A percentile compares a stretch with the other conserved stretches of the same genome.
Evolutionary conservation across 1,140 invertebrate genomes (phyloP).

Genomic region (Achroia grisella): DNA sequence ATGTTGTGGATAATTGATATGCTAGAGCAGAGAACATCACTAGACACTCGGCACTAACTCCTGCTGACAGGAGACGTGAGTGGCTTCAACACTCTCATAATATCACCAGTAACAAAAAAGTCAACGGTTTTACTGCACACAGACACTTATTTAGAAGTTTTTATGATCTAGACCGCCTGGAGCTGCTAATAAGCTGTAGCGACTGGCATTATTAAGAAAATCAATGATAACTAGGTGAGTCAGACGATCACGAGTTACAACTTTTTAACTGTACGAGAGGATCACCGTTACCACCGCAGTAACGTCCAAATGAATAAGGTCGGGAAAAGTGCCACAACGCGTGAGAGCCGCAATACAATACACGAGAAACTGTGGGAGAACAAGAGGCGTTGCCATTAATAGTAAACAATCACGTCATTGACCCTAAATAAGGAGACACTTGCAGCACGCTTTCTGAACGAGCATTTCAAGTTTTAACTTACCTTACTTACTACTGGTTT

Average conservation of each 20-base stretch:
- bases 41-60: constrained; percentile 27
- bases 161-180: too few relatives aligned
- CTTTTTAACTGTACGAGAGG: constrained; percentile 9
- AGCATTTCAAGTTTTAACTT: constrained; percentile 25
- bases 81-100: constrained; percentile 23
- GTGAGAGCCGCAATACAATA: constrained; percentile 61
- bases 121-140: background rate
- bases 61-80: constrained; percentile 20
- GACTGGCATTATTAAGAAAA: constrained; percentile 20
- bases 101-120: constrained; percentile 5
- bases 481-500: constrained; percentile 23
- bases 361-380: constrained; percentile 65
- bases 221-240: constrained; percentile 27
- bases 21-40: constrained; percentile 62
- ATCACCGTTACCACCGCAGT: background rate
- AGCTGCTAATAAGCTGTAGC: background rate
- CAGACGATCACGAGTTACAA: constrained; percentile 8
- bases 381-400: constrained; percentile 71
- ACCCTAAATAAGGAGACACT: constrained; percentile 41
- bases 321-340: constrained; percentile 36
- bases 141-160: background rate
- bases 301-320: constrained; percentile 9
- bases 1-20: constrained; percentile 56
- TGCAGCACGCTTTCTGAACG: constrained; percentile 16
- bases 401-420: constrained; percentile 72